These are phyloP conservation scores for Drosophila sturtevanti DNA, from an alignment of 1,140 invertebrate genomes.

Conservation along the genomic window DNA sequence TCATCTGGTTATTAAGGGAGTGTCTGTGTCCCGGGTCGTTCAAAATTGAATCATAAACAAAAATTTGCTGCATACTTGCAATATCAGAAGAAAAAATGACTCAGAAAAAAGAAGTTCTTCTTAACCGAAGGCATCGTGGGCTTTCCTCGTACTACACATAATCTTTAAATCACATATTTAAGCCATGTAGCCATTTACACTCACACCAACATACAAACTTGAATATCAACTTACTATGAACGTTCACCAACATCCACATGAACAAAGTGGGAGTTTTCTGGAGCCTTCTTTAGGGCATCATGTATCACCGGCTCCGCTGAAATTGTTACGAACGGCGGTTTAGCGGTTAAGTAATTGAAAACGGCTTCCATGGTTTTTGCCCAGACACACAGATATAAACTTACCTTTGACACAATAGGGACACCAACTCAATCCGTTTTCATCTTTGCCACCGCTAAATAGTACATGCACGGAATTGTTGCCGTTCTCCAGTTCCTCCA, in stretches of 20 bases:
- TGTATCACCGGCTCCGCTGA: slow-evolving; percentile 86
- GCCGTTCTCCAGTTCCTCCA: slow-evolving; percentile 83
- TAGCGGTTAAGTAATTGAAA: slow-evolving; percentile 14
- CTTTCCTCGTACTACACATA: neutral
- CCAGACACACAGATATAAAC: slow-evolving; percentile 21
- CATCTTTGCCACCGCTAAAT: slow-evolving; percentile 87
- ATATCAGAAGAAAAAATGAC: neutral
- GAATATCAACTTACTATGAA: slow-evolving; percentile 69
- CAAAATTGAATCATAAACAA: neutral
- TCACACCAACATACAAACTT: neutral
- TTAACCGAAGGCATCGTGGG: neutral
- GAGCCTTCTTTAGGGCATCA: slow-evolving; percentile 84
- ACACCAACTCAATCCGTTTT: slow-evolving; percentile 88
- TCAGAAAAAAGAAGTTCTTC: neutral
- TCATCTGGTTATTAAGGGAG: no score
- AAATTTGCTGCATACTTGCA: neutral
- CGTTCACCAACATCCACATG: slow-evolving; percentile 89
- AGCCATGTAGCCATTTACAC: slow-evolving; percentile 2
- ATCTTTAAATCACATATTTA: no score
- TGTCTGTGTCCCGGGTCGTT: neutral
- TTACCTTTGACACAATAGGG: slow-evolving; percentile 88
- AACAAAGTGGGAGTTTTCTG: slow-evolving; percentile 85
- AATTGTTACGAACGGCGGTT: slow-evolving; percentile 32
- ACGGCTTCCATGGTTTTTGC: neutral
- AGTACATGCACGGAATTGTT: slow-evolving; percentile 85